Conservation (phyloP, 2,797 vertebrate species). For the Numenius phaeopus region DNA sequence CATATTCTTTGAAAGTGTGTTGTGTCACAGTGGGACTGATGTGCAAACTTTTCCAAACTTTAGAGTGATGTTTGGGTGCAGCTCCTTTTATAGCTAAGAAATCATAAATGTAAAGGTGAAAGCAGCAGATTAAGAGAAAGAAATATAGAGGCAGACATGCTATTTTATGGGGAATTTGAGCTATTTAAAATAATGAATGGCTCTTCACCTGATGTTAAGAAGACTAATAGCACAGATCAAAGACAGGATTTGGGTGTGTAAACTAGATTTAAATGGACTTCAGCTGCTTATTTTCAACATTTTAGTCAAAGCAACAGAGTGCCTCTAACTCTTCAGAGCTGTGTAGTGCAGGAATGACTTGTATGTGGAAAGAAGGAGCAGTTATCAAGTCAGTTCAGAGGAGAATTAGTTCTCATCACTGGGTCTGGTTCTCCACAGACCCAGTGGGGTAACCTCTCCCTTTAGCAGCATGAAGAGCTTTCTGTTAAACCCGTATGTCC, state of each 20-base stretch:
- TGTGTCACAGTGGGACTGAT: background rate
- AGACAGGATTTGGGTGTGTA: background rate
- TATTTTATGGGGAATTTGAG: background rate
- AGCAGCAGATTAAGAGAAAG: constrained; percentile 13
- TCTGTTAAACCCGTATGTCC: rapidly evolving
- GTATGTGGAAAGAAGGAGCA: background rate
- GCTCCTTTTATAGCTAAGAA: constrained; percentile 15
- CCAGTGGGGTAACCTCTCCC: background rate
- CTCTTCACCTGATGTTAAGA: constrained; percentile 18
- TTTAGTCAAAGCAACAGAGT: background rate
- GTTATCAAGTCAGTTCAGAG: background rate
- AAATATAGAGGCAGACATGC: background rate
- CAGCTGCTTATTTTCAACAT: background rate
- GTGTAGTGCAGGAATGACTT: background rate
- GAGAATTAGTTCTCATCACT: background rate
- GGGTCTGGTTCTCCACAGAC: background rate
- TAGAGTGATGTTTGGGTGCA: background rate
- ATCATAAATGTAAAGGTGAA: background rate
- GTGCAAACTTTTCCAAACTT: background rate
- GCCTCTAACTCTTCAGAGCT: background rate
- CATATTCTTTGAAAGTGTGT: background rate
- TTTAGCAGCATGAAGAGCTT: background rate
- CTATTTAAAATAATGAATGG: constrained; percentile 42
- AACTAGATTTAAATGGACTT: constrained; percentile 26
- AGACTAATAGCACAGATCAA: constrained; percentile 27